A percentile compares a stretch with the other conserved stretches of the same genome.
phyloP scores from a whole-genome alignment of 2,888 invertebrate genomes.

The Leptarthrus brevirostris region DNA sequence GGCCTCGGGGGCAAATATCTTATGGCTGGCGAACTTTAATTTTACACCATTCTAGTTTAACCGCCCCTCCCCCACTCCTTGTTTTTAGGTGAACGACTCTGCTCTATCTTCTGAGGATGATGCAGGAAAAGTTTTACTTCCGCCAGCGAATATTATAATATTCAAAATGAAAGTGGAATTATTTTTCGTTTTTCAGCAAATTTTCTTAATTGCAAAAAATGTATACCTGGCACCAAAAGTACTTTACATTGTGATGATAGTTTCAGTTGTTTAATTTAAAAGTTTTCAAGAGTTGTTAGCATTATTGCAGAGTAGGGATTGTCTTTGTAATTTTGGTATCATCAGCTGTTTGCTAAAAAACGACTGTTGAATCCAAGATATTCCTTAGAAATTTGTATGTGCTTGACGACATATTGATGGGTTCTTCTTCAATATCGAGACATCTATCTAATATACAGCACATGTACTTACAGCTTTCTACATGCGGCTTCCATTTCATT shows the following conservation, averaged over 20 bases:
- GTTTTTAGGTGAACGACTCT: neutral
- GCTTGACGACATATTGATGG: no score
- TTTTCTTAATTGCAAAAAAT: neutral
- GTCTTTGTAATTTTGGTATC: no score
- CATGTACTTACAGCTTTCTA: no score
- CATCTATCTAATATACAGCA: no score
- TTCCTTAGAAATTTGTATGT: no score
- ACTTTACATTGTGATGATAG: neutral
- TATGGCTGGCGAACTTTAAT: slow-evolving; percentile 34
- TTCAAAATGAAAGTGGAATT: slow-evolving; percentile 34
- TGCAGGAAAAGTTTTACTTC: slow-evolving; percentile 29
- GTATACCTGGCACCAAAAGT: neutral
- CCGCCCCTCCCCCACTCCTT: neutral
- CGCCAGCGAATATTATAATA: slow-evolving; percentile 26
- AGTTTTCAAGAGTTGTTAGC: no score
- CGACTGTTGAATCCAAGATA: no score
- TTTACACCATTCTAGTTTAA: neutral
- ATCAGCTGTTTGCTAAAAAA: no score
- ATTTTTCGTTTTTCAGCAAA: neutral
- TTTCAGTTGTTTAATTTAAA: neutral
- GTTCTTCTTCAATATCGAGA: no score
- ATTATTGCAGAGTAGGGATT: no score
- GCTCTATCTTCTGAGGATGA: slow-evolving; percentile 7
- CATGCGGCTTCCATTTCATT: no score
- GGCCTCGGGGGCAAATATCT: slow-evolving; percentile 30